These are phyloP conservation scores for Astur gentilis DNA, from an alignment of 2,113 vertebrate genomes.

Conservation along the genomic window DNA sequence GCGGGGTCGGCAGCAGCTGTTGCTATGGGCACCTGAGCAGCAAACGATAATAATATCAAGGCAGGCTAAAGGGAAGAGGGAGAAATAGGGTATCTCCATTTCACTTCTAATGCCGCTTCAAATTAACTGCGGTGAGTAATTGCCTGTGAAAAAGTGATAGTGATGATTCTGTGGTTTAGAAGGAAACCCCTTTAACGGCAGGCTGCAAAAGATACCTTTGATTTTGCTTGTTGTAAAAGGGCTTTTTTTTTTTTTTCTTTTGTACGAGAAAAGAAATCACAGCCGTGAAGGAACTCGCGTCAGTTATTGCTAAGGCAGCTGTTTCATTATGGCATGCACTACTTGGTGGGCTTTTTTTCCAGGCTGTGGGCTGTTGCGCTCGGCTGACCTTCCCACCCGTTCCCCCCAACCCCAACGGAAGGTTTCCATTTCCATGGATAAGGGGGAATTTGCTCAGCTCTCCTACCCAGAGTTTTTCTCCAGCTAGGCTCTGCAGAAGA, in stretches of 20 bases:
- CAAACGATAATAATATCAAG: slow-evolving; percentile 25
- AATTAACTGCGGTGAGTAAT: slow-evolving; percentile 67
- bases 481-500: not conserved
- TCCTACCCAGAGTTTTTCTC: not conserved
- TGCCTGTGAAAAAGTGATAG: slow-evolving; percentile 23
- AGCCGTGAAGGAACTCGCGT: slow-evolving; percentile 13
- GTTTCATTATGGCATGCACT: not conserved
- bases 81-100: slow-evolving; percentile 51
- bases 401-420: not conserved
- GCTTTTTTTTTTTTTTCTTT: not conserved
- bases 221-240: slow-evolving; percentile 24
- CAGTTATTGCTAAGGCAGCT: slow-evolving; percentile 48
- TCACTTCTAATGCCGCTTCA: slow-evolving; percentile 51
- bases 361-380: slow-evolving; percentile 16
- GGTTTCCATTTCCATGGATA: not conserved
- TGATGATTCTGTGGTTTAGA: not conserved
- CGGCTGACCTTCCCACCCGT: not conserved
- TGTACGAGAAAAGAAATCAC: slow-evolving; percentile 11
- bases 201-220: slow-evolving; percentile 19
- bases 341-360: slow-evolving; percentile 30
- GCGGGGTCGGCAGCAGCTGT: slow-evolving; percentile 22
- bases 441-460: not conserved
- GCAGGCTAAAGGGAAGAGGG: slow-evolving; percentile 41
- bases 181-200: slow-evolving; percentile 35
- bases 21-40: slow-evolving; percentile 59